Percentiles rank a stretch among this genome's conserved stretches.
These are phyloP conservation scores for Trichopria drosophilae DNA, from an alignment of 2,888 invertebrate genomes.

Conservation along the genomic window DNA sequence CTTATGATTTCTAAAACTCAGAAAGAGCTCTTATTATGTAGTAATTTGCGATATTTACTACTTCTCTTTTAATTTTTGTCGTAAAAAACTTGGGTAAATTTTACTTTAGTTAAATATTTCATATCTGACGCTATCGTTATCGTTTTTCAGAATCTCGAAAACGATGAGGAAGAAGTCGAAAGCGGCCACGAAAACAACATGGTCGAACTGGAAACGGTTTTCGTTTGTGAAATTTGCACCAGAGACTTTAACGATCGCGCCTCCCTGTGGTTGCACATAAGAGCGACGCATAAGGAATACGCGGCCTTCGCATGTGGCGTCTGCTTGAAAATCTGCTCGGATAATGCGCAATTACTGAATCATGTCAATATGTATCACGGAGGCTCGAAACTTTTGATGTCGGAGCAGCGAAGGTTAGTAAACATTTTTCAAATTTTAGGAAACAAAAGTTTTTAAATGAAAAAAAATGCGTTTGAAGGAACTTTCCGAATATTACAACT, in stretches of 20 bases:
- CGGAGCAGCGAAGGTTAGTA: conserved; percentile 55
- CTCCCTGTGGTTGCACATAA: conserved; percentile 63
- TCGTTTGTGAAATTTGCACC: conserved; percentile 59
- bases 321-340: conserved; percentile 61
- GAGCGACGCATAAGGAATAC: conserved; percentile 61
- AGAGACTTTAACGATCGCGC: conserved; percentile 60
- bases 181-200: conserved; percentile 51
- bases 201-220: conserved; percentile 58
- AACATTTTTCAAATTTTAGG: too few relatives aligned
- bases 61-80: too few relatives aligned
- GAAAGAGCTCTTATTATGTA: too few relatives aligned
- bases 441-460: too few relatives aligned
- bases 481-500: too few relatives aligned
- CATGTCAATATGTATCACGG: conserved; percentile 61
- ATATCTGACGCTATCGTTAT: too few relatives aligned
- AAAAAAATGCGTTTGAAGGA: too few relatives aligned
- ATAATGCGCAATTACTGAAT: conserved; percentile 59
- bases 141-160: conserved; percentile 35
- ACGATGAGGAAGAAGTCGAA: conserved; percentile 49
- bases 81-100: too few relatives aligned
- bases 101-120: too few relatives aligned
- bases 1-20: too few relatives aligned
- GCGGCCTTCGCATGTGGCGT: conserved; percentile 63
- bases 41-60: too few relatives aligned
- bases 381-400: conserved; percentile 53